phyloP scores from a whole-genome alignment of 2,113 vertebrate genomes.

The Odontophorus gujanensis region DNA sequence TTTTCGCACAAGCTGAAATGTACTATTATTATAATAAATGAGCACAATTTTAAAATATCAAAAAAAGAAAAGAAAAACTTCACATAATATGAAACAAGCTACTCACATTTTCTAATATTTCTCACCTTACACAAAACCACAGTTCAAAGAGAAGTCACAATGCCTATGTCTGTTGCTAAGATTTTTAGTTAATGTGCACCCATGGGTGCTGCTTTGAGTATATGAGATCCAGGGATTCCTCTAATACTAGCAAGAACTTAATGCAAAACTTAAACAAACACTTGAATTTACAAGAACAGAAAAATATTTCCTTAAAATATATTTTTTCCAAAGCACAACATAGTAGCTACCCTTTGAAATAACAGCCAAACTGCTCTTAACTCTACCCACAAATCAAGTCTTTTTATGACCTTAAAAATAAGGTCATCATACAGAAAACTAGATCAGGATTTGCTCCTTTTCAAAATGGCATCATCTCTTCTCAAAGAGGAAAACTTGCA shows the following conservation, averaged over 20 bases:
- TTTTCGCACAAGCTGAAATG: background rate
- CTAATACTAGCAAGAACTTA: background rate
- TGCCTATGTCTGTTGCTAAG: background rate
- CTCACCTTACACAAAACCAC: background rate
- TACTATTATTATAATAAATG: background rate
- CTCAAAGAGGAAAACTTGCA: background rate
- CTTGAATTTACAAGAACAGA: background rate
- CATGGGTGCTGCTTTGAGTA: background rate
- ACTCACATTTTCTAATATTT: background rate
- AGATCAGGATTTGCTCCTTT: background rate
- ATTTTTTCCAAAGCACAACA: background rate
- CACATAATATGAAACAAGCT: background rate
- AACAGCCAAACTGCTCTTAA: rapidly evolving
- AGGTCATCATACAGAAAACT: background rate
- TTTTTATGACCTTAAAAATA: background rate
- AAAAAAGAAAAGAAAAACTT: background rate
- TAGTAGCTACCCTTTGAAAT: background rate
- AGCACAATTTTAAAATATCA: background rate
- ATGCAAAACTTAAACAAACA: background rate
- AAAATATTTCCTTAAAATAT: background rate
- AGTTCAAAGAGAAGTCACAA: background rate
- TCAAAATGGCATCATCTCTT: background rate
- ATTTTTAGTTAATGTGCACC: background rate
- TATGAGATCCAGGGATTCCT: background rate
- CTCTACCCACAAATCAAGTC: background rate